A percentile compares a stretch with the other conserved stretches of the same genome.
Conservation (phyloP, 2,113 vertebrate species). For the Barbus barbus region DNA sequence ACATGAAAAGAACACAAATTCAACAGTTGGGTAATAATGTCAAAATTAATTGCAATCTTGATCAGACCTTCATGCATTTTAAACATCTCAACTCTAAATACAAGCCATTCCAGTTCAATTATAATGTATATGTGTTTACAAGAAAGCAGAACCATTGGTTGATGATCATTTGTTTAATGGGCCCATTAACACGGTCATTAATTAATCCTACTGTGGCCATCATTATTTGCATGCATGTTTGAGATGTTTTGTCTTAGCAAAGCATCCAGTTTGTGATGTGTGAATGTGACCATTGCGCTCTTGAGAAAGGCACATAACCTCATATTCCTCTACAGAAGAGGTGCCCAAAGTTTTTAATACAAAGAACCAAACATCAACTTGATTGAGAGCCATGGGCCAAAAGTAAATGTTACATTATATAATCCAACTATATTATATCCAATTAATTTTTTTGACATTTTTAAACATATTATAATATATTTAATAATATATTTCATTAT, state of each 20-base stretch:
- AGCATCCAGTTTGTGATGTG: neutral
- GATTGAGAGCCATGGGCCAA: too few relatives aligned
- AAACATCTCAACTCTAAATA: neutral
- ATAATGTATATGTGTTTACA: neutral
- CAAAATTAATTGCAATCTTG: neutral
- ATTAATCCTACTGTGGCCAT: neutral
- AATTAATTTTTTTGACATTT: too few relatives aligned
- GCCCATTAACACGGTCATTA: conserved; percentile 22
- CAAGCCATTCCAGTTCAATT: conserved; percentile 9
- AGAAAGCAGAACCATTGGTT: conserved; percentile 1
- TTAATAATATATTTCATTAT: too few relatives aligned
- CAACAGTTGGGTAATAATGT: neutral
- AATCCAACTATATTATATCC: too few relatives aligned
- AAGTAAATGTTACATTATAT: neutral
- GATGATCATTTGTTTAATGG: conserved; percentile 18
- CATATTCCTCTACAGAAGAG: neutral
- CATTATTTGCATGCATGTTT: neutral
- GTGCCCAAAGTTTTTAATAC: neutral
- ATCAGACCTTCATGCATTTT: conserved; percentile 6
- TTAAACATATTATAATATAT: too few relatives aligned
- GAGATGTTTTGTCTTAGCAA: neutral
- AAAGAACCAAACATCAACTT: too few relatives aligned
- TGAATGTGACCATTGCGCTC: neutral
- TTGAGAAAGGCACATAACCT: neutral
- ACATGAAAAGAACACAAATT: conserved; percentile 21